Evolutionary conservation across 2,888 invertebrate species (phyloP), one percentile per base, ranked within the genome.

Genomic region (Perizoma affinitatum): DNA sequence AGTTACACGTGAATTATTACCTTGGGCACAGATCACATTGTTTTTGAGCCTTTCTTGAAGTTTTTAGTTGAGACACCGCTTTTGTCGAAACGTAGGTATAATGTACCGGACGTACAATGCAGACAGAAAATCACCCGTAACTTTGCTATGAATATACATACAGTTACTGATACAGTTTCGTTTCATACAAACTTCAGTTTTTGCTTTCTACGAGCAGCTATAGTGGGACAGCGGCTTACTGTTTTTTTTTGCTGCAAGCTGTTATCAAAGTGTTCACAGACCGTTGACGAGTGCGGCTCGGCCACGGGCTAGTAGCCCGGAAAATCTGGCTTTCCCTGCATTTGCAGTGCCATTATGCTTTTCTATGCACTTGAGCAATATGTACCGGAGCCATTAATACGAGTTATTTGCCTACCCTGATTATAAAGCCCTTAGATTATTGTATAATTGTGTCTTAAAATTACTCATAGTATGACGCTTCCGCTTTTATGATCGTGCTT

Each of bases 281-380:
- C 79, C 83, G 85, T 83, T 79, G 77, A 73, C 74, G 79, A 79
- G 79, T 83, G 84, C 82, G 81, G 82, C 73, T 78, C 81, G 72
- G 85, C 83, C 75, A 79, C 86, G 86, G 86, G 73, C 87, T 82
- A 82, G 75, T 84, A 81, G 87, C 78, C 82, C 82, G 86, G 87
- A 84, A 86, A 85, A 85, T 78, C 70, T 74, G 77, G 85, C 87
- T 90, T 90, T 89, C 87, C 86, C 87, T 80, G 73, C 79, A 71
- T 71, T 67, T 65, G 67, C 52, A 59, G 69, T 66, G 66, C 64
- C 71, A 73, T 60, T 61, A 60, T 48, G 55, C 54, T 69, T 63
- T 61, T 63, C 58, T 58, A 68, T 57, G 63, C 61, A 62, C 52
- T 48, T 49, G 61, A 60, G 61, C 49, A 51, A 54, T 54, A 45